These are phyloP conservation scores for Ditylenchus dipsaci DNA, from an alignment of 1,140 invertebrate genomes.

Conservation along the genomic window DNA sequence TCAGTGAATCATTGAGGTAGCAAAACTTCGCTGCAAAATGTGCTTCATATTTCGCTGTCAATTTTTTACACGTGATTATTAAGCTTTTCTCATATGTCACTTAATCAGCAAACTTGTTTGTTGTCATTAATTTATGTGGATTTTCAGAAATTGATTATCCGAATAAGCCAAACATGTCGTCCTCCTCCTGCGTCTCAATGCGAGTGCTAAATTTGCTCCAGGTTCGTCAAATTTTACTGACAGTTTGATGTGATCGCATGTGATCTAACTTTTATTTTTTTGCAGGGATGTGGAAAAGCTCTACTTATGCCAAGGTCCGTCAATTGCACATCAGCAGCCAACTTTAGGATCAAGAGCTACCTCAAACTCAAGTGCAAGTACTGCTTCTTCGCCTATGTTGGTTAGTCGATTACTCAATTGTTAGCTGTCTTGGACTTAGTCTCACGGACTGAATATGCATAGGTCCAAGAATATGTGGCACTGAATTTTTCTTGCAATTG, in stretches of 20 bases:
- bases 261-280: background rate
- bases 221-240: background rate
- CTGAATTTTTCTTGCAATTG: too few relatives aligned
- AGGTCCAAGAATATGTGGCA: too few relatives aligned
- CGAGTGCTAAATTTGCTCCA: slow-evolving; percentile 20
- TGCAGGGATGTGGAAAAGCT: slow-evolving; percentile 2
- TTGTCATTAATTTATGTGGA: too few relatives aligned
- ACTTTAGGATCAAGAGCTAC: background rate
- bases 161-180: background rate
- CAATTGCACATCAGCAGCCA: slow-evolving; percentile 4
- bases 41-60: too few relatives aligned
- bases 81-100: too few relatives aligned
- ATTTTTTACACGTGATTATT: too few relatives aligned
- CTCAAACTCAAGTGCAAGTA: slow-evolving; percentile 13
- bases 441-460: slow-evolving; percentile 7
- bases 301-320: background rate
- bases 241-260: background rate
- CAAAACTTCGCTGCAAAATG: too few relatives aligned
- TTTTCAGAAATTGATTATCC: too few relatives aligned
- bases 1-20: too few relatives aligned
- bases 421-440: background rate
- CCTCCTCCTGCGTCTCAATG: background rate
- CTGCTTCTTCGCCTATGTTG: slow-evolving; percentile 16
- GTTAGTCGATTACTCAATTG: slow-evolving; percentile 14
- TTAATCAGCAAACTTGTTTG: too few relatives aligned